Evolutionary conservation across 2,113 vertebrate genomes (phyloP).

Genomic region (Tyto alba): DNA sequence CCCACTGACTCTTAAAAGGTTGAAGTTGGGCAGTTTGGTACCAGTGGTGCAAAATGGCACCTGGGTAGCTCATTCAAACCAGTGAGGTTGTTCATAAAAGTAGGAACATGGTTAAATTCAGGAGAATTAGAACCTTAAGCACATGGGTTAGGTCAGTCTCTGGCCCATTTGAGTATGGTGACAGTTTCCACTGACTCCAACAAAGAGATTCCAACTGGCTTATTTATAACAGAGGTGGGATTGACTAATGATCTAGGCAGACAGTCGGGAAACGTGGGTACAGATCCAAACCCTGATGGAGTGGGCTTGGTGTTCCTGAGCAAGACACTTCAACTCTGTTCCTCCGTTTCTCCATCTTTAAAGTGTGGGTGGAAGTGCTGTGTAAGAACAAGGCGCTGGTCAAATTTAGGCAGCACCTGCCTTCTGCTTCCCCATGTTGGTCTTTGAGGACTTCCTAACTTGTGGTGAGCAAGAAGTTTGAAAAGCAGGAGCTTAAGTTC

Average conservation of each 20-base stretch:
- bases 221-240: background rate
- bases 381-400: background rate
- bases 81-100: background rate
- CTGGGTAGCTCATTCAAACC: background rate
- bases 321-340: background rate
- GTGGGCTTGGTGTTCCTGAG: background rate
- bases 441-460: background rate
- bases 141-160: rapidly evolving
- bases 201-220: background rate
- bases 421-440: background rate
- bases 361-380: background rate
- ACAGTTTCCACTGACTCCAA: background rate
- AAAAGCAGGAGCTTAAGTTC: background rate
- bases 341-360: background rate
- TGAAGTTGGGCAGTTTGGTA: background rate
- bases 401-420: background rate
- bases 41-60: background rate
- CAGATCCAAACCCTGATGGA: rapidly evolving
- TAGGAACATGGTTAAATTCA: background rate
- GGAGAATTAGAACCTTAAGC: background rate
- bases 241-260: background rate
- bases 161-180: background rate
- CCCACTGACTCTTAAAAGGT: background rate
- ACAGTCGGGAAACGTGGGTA: rapidly evolving
- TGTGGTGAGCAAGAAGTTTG: background rate